These are phyloP conservation scores for Loripinus fragilis DNA, from an alignment of 2,888 invertebrate species.

Conservation along the genomic window DNA sequence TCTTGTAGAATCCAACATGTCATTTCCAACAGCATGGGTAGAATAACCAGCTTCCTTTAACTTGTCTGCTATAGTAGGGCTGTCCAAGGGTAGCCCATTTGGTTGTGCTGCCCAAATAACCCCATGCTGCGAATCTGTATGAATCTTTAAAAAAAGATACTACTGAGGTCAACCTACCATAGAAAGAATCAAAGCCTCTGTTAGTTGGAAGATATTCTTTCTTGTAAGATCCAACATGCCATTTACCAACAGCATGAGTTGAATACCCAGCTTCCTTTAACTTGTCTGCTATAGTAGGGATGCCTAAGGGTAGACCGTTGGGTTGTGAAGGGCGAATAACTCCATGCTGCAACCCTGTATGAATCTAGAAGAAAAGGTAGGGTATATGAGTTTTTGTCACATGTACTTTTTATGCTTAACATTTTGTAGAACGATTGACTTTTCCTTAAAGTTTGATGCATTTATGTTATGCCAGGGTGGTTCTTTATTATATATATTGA, in stretches of 20 bases:
- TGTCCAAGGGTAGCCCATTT: conserved; percentile 76
- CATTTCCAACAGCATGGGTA: conserved; percentile 83
- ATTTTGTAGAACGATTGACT: too few species aligned
- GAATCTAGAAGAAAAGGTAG: conserved; percentile 66
- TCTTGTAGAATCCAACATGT: conserved; percentile 84
- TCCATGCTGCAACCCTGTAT: conserved; percentile 78
- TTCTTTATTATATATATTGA: too few species aligned
- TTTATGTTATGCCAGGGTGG: too few species aligned
- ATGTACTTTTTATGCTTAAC: too few species aligned
- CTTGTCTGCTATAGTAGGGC: conserved; percentile 77
- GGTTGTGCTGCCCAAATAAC: conserved; percentile 78
- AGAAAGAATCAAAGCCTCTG: conserved; percentile 85
- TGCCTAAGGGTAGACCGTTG: conserved; percentile 76
- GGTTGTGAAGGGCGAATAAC: conserved; percentile 78
- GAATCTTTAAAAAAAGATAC: conserved; percentile 65
- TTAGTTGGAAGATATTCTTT: conserved; percentile 83
- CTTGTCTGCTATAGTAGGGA: conserved; percentile 77
- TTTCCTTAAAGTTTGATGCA: too few species aligned
- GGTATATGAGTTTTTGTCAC: too few species aligned
- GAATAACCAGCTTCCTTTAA: conserved; percentile 73
- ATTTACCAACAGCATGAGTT: conserved; percentile 82
- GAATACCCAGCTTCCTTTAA: conserved; percentile 78
- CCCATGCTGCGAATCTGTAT: conserved; percentile 78
- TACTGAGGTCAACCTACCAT: conserved; percentile 82
- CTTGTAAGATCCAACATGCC: conserved; percentile 85